phyloP scores from a whole-genome alignment of 2,888 invertebrate species.

The Eucriotettix oculatus region DNA sequence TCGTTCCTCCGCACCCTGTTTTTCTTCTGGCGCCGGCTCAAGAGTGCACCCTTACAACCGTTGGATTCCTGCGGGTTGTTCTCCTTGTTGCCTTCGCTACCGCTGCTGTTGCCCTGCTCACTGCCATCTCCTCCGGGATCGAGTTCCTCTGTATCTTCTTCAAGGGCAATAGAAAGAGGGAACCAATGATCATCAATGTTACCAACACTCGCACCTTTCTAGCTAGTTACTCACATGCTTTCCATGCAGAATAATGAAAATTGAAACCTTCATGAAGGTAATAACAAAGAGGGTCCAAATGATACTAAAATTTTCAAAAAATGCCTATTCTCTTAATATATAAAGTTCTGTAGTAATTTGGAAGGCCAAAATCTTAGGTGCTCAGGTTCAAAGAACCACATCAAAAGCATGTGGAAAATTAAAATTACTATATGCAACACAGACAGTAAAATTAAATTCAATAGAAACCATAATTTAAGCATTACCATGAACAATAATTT shows the following conservation, averaged over 20 bases:
- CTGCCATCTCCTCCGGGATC: slow-evolving; percentile 24
- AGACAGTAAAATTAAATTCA: too few relatives aligned
- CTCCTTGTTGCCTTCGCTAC: slow-evolving; percentile 21
- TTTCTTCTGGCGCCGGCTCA: slow-evolving; percentile 35
- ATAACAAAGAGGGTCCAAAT: neutral
- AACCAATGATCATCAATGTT: slow-evolving; percentile 7
- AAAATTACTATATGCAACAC: too few relatives aligned
- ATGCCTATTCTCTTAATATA: neutral
- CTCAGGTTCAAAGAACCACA: too few relatives aligned
- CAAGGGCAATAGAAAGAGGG: slow-evolving; percentile 11
- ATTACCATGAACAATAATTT: too few relatives aligned
- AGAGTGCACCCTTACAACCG: slow-evolving; percentile 16
- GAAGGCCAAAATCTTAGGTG: too few relatives aligned
- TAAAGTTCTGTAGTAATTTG: too few relatives aligned
- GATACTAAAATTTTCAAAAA: too few relatives aligned
- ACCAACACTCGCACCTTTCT: neutral
- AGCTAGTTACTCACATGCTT: neutral
- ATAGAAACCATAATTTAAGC: too few relatives aligned
- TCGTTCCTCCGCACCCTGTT: slow-evolving; percentile 24
- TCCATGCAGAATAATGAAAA: too few relatives aligned
- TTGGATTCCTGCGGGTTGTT: slow-evolving; percentile 12
- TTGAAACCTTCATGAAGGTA: too few relatives aligned
- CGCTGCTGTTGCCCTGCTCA: slow-evolving; percentile 15
- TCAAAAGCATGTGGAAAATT: too few relatives aligned
- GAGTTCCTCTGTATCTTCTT: slow-evolving; percentile 24